These are phyloP conservation scores for Camptogramma bilineatum DNA, from an alignment of 2,888 invertebrate genomes.

Conservation along the genomic window DNA sequence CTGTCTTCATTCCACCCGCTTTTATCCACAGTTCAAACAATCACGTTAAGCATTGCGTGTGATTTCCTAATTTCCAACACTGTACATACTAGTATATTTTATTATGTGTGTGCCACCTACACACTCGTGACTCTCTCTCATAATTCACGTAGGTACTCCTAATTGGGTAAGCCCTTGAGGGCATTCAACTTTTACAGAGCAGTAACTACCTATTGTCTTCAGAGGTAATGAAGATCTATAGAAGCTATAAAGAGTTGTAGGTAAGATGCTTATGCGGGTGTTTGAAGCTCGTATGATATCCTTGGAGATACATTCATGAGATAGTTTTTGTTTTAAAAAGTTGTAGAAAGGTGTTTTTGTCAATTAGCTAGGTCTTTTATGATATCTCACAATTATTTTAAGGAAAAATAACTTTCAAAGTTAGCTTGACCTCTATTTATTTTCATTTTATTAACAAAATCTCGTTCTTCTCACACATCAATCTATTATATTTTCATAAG, in stretches of 20 bases:
- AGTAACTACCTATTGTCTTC: constrained; percentile 35
- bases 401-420: too few species aligned
- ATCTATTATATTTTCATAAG: too few species aligned
- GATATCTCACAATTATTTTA: too few species aligned
- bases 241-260: not conserved
- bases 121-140: constrained; percentile 42
- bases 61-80: constrained; percentile 33
- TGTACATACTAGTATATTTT: constrained; percentile 11
- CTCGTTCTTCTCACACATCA: too few species aligned
- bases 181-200: constrained; percentile 31
- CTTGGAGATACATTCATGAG: too few species aligned
- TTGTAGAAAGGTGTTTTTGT: too few species aligned
- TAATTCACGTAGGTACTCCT: constrained; percentile 36
- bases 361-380: too few species aligned
- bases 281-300: too few species aligned
- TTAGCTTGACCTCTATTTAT: too few species aligned
- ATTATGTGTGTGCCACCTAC: constrained; percentile 26
- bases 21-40: constrained; percentile 24
- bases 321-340: too few species aligned
- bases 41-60: constrained; percentile 23
- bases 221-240: not conserved
- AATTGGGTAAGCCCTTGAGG: constrained; percentile 43
- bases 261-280: not conserved
- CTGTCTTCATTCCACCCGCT: constrained; percentile 17
- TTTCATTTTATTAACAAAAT: too few species aligned